Conservation (phyloP, 2,797 vertebrate genomes). For the Pipistrellus pygmaeus region DNA sequence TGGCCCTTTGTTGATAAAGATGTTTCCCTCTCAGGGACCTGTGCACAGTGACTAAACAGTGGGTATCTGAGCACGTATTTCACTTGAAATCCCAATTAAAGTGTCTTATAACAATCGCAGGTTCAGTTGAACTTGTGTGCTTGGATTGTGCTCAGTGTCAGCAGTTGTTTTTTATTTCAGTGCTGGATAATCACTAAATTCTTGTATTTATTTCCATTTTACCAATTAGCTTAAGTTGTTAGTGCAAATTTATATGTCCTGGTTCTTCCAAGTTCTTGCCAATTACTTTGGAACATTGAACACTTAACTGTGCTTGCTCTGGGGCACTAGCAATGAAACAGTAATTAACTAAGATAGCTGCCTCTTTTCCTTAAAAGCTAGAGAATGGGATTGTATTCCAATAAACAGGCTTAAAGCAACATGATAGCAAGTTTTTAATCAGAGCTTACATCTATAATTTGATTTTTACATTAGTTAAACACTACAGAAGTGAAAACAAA, state of each 20-base stretch:
- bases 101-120: background rate
- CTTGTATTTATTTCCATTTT: conserved; percentile 76
- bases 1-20: background rate
- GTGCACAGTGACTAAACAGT: background rate
- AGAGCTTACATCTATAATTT: conserved; percentile 73
- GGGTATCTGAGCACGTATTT: conserved; percentile 13
- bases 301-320: conserved; percentile 82
- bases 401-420: conserved; percentile 84
- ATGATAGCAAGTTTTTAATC: conserved; percentile 74
- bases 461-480: conserved; percentile 79
- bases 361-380: conserved; percentile 81
- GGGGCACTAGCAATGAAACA: conserved; percentile 81
- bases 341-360: conserved; percentile 85
- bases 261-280: conserved; percentile 74
- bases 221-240: conserved; percentile 78
- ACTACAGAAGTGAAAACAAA: conserved; percentile 77
- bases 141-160: conserved; percentile 59
- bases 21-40: background rate
- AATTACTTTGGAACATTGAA: conserved; percentile 79
- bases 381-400: conserved; percentile 80
- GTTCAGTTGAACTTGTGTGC: conserved; percentile 42
- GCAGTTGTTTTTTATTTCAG: conserved; percentile 56
- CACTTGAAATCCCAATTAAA: background rate
- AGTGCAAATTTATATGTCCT: conserved; percentile 60
- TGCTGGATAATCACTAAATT: conserved; percentile 69